These are phyloP conservation scores for Okapia johnstoni DNA, from an alignment of 2,113 vertebrate genomes.

Conservation along the genomic window DNA sequence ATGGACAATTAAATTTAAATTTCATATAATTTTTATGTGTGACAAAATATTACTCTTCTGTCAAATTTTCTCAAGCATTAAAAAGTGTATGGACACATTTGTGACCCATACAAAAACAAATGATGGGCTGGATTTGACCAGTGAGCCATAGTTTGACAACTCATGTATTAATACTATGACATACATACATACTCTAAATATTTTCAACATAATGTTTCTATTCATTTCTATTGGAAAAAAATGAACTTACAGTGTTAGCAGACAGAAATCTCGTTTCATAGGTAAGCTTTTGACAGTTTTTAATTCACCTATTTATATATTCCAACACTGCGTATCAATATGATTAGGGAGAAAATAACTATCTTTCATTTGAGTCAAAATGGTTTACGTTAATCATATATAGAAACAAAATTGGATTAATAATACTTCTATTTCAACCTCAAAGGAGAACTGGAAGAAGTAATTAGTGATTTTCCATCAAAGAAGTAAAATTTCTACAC, in stretches of 20 bases:
- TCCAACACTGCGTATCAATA: not conserved
- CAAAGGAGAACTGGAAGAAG: conserved; percentile 47
- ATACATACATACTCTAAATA: not conserved
- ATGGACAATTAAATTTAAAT: not conserved
- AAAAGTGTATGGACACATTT: not conserved
- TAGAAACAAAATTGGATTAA: conserved; percentile 59
- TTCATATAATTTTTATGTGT: not conserved
- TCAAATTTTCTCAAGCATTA: not conserved
- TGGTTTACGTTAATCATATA: conserved; percentile 37
- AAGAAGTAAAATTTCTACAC: conserved; percentile 42
- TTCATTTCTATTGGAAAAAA: not conserved
- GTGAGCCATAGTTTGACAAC: not conserved
- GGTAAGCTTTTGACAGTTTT: not conserved
- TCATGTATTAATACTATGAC: not conserved
- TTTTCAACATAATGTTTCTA: not conserved
- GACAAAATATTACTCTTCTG: not conserved
- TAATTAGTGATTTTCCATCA: conserved; percentile 58
- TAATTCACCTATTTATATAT: not conserved
- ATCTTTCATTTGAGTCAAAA: conserved; percentile 45
- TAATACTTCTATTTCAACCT: conserved; percentile 44
- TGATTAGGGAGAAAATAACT: conserved; percentile 34
- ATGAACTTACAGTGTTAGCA: not conserved
- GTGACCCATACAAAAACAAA: not conserved
- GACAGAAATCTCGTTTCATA: not conserved
- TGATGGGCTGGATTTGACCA: not conserved